Evolutionary conservation across 1,140 invertebrate genomes (phyloP), one percentile per base, ranked within the genome.

Genomic region (Choristoneura fumiferana): DNA sequence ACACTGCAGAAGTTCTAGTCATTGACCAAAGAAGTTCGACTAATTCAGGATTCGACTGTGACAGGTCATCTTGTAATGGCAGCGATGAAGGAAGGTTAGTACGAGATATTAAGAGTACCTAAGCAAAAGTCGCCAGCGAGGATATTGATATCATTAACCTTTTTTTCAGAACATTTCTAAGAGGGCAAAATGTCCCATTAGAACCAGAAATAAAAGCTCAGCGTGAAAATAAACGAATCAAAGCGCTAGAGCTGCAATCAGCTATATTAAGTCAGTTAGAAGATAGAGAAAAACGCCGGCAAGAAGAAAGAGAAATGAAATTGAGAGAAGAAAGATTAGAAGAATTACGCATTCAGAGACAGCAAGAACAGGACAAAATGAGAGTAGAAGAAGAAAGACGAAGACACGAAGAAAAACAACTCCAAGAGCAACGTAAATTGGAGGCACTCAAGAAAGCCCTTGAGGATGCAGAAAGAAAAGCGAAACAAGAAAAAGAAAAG

Each of bases 241-340:
- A 94, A 78, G 94, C 94, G 9, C 69, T 94, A 62, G 93, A 94
- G 73, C 89, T 94, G 55, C 94, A 95, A 76, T 92, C 91, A 37
- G 94, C 93, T 8, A 94, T 95, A 62, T 91, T 93, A 61, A 91
- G 91, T 73, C 94, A 95, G 71, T 82, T 95, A 34, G 93, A 94
- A 78, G 94, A 95, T 73, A 90, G 92, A 52, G 93, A 95, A 69
- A 90, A 90, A 67, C 87, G 89, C 35, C 89, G 91, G 8, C 91
- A 91, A 71, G 92, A 94, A 73, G 94, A 95, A 74, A 91, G 89
- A 38, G 92, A 93, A 70, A 89, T 79, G 54, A 84, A 90, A 54
- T 66, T 92, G 53, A 84, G 80, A 67, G 94, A 95, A 73, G 94
- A 95, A 78, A 88, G 84, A 55, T 87, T 92, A 64, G 94, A 94